Evolutionary conservation across 2,113 vertebrate species (phyloP).

Genomic region (Petroica traversi): DNA sequence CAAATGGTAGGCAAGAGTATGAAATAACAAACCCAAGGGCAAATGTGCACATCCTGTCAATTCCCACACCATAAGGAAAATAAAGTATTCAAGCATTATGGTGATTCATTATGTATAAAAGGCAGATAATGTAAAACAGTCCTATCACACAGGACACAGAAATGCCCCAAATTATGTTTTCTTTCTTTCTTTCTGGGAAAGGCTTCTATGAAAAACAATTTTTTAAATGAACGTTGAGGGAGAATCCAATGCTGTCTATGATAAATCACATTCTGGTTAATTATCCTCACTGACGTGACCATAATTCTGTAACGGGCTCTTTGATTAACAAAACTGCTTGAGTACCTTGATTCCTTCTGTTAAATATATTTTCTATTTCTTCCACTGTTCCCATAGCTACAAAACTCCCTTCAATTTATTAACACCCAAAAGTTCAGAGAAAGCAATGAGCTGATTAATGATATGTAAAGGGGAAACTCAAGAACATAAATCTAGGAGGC

Average conservation of each 20-base stretch:
- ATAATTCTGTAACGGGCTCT: background rate
- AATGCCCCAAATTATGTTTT: background rate
- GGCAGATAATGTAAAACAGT: background rate
- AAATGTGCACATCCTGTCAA: background rate
- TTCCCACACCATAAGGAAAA: background rate
- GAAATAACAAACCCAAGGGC: slow-evolving; percentile 38
- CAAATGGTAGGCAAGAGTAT: background rate
- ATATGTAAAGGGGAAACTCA: background rate
- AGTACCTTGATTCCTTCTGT: background rate
- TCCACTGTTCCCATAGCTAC: background rate
- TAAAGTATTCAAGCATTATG: background rate
- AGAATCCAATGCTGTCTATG: background rate
- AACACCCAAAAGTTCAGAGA: background rate
- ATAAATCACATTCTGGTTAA: background rate
- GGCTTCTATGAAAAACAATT: background rate
- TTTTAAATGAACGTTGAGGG: background rate
- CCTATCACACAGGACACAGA: background rate
- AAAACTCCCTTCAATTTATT: background rate
- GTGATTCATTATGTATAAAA: slow-evolving; percentile 1
- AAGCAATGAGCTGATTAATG: background rate
- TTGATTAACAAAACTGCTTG: background rate
- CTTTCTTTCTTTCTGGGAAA: background rate
- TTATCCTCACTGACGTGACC: background rate
- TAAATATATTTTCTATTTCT: background rate
- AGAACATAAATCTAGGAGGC: background rate